A percentile compares a stretch with the other conserved stretches of the same genome.
Evolutionary conservation across 2,888 invertebrate species (phyloP).

Genomic region (Leptarthrus brevirostris): DNA sequence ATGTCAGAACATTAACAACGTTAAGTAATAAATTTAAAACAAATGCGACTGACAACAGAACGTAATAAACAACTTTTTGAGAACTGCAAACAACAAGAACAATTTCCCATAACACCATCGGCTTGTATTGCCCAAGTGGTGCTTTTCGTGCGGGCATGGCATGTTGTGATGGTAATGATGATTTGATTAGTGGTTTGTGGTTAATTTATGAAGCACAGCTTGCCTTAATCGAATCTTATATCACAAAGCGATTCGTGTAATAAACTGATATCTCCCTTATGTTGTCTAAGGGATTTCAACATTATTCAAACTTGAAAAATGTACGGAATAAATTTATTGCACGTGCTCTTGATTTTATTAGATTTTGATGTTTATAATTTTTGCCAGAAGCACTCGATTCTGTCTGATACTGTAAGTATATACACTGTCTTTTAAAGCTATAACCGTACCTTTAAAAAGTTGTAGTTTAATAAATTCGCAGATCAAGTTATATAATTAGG

Average conservation of each 20-base stretch:
- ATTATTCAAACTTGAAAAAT: not conserved
- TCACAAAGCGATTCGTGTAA: conserved; percentile 6
- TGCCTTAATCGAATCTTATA: conserved; percentile 24
- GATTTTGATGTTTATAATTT: too few relatives aligned
- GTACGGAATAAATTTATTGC: too few relatives aligned
- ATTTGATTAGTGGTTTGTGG: conserved; percentile 38
- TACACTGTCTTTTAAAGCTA: too few relatives aligned
- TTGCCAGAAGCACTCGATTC: too few relatives aligned
- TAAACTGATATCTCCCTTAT: conserved; percentile 6
- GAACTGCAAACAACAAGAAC: not conserved
- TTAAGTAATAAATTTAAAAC: not conserved
- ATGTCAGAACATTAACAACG: not conserved
- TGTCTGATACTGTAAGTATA: too few relatives aligned
- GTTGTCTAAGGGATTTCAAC: conserved; percentile 6
- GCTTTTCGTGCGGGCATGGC: not conserved
- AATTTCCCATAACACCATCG: not conserved
- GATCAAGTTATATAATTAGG: too few relatives aligned
- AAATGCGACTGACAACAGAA: conserved; percentile 5
- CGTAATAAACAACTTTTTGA: conserved; percentile 1
- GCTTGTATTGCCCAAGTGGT: not conserved
- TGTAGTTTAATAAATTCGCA: too few relatives aligned
- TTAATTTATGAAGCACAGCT: conserved; percentile 39
- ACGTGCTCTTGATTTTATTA: too few relatives aligned
- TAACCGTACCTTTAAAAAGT: too few relatives aligned
- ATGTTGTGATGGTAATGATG: conserved; percentile 31